These are phyloP conservation scores for Smithornis capensis DNA, from an alignment of 2,113 vertebrate genomes.

Conservation along the genomic window DNA sequence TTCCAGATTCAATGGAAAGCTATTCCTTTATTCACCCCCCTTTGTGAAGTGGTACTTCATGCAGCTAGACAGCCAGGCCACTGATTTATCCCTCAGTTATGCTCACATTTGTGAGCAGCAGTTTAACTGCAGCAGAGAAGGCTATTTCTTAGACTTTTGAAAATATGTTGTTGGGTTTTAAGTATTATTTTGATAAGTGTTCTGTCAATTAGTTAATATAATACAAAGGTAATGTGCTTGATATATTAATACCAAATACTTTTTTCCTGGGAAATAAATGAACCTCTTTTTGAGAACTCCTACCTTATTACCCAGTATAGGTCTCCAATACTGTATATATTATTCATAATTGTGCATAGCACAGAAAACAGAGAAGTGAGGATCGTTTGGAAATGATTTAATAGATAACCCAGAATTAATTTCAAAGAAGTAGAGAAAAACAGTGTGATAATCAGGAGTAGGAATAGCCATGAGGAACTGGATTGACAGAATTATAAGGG, in stretches of 20 bases:
- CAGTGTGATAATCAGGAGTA: background rate
- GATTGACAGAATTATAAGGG: background rate
- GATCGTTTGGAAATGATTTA: background rate
- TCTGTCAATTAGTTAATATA: background rate
- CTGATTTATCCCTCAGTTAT: background rate
- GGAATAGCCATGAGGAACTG: background rate
- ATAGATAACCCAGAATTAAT: background rate
- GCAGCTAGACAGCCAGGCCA: background rate
- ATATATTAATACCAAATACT: background rate
- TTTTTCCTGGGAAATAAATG: background rate
- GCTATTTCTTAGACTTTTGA: conserved; percentile 14
- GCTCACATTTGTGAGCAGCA: background rate
- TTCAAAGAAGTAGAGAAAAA: background rate
- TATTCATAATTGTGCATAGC: background rate
- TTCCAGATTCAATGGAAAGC: background rate
- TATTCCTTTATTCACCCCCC: background rate
- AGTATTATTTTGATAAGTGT: background rate
- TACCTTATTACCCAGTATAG: background rate
- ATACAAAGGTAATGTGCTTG: background rate
- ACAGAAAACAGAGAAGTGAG: background rate
- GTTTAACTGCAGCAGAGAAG: conserved; percentile 21
- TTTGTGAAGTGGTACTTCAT: background rate
- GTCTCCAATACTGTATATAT: background rate
- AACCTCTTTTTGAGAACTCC: background rate
- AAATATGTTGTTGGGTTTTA: background rate